Percentiles rank a stretch among this genome's conserved stretches.
phyloP scores from a whole-genome alignment of 2,113 vertebrate genomes.

The Anoplopoma fimbria region DNA sequence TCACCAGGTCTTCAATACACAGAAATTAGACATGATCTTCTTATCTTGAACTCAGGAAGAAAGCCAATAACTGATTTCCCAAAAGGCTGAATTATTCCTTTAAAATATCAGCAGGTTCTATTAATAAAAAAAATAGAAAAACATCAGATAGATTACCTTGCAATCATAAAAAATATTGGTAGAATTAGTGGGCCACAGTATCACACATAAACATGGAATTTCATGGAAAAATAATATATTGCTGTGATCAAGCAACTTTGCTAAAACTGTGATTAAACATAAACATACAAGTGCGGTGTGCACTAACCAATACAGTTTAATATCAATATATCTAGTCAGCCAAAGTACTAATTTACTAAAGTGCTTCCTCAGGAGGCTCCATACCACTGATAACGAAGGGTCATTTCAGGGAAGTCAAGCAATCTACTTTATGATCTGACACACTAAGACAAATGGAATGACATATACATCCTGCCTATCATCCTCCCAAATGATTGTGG shows the following conservation, averaged over 20 bases:
- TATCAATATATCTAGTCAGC: background rate
- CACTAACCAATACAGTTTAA: background rate
- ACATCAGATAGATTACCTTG: too few species aligned
- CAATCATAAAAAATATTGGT: background rate
- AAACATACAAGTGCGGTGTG: background rate
- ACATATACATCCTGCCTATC: background rate
- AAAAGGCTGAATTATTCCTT: background rate
- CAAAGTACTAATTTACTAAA: background rate
- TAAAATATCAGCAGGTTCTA: background rate
- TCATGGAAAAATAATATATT: background rate
- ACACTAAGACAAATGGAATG: background rate
- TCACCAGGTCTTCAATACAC: background rate
- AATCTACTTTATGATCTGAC: background rate
- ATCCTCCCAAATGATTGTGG: constrained; percentile 17
- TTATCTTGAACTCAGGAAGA: background rate
- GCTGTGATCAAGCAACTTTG: background rate
- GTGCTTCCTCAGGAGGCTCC: constrained; percentile 8
- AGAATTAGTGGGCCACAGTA: background rate
- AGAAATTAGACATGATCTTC: background rate
- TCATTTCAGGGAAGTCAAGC: background rate
- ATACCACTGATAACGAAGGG: constrained; percentile 18
- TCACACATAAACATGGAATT: background rate
- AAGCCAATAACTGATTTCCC: background rate
- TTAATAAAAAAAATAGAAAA: background rate
- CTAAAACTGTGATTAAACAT: background rate